Evolutionary conservation across 1,140 invertebrate species (phyloP).

Genomic region (Solenopsis fugax): DNA sequence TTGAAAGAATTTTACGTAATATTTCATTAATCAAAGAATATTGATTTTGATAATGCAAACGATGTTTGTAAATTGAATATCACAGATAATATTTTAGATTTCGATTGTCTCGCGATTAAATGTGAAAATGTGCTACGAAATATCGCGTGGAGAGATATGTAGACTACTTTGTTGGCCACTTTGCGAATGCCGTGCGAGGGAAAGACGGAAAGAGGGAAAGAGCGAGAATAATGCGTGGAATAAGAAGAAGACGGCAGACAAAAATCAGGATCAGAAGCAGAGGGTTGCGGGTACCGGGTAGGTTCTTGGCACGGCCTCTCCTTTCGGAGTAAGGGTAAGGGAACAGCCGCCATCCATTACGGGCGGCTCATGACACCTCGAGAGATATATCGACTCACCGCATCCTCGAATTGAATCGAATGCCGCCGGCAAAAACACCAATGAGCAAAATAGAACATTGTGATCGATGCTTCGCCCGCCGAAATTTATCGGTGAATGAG

Average conservation of each 20-base stretch:
- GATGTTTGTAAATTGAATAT: not conserved
- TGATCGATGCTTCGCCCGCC: conserved; percentile 83
- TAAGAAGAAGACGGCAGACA: conserved; percentile 61
- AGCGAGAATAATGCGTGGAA: conserved; percentile 17
- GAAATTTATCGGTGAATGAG: conserved; percentile 86
- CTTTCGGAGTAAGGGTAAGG: conserved; percentile 84
- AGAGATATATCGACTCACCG: conserved; percentile 86
- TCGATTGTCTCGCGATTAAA: conserved; percentile 25
- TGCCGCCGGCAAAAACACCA: conserved; percentile 85
- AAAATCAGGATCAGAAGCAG: conserved; percentile 72
- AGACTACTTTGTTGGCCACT: conserved; percentile 23
- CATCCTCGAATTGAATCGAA: conserved; percentile 86
- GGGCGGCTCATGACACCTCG: conserved; percentile 85
- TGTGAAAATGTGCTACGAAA: not conserved
- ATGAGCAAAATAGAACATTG: conserved; percentile 86
- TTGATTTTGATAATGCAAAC: not conserved
- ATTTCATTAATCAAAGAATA: not conserved
- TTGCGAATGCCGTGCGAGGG: conserved; percentile 31
- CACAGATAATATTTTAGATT: not conserved
- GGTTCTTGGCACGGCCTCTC: conserved; percentile 85
- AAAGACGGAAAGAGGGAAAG: conserved; percentile 33
- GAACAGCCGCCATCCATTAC: conserved; percentile 86
- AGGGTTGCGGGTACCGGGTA: conserved; percentile 78
- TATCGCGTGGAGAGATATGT: not conserved
- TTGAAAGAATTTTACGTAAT: not conserved